A percentile compares a stretch with the other conserved stretches of the same genome.
These are phyloP conservation scores for Carettochelys insculpta DNA, from an alignment of 2,113 vertebrate genomes.

Conservation along the genomic window DNA sequence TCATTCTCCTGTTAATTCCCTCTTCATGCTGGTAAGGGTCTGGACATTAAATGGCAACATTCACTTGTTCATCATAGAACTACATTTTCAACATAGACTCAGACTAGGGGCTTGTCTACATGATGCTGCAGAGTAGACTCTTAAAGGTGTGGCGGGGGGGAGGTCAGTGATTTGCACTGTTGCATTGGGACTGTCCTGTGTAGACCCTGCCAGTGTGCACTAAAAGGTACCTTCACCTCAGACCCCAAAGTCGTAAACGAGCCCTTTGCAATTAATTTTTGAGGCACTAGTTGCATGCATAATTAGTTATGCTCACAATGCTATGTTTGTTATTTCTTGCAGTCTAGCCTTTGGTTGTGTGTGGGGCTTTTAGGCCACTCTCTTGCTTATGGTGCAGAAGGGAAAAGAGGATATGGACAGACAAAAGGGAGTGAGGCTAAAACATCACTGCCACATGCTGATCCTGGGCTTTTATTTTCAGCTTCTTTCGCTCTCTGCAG, in stretches of 20 bases:
- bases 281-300: conserved; percentile 4
- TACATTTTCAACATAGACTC: conserved; percentile 29
- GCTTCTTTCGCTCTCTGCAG: background rate
- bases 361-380: background rate
- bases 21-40: conserved; percentile 14
- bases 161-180: background rate
- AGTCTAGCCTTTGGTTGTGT: background rate
- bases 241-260: background rate
- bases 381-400: background rate
- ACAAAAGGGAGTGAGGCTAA: background rate
- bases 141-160: no score
- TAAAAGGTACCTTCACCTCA: background rate
- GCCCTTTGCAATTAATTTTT: conserved; percentile 6
- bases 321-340: conserved; percentile 41
- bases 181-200: background rate
- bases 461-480: background rate
- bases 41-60: conserved; percentile 37
- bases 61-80: conserved; percentile 6
- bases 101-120: background rate
- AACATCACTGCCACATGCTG: background rate
- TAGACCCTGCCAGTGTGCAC: background rate
- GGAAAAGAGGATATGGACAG: background rate
- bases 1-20: conserved; percentile 11
- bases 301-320: conserved; percentile 4
- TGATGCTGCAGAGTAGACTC: background rate